A percentile compares a stretch with the other conserved stretches of the same genome.
These are phyloP conservation scores for Pipistrellus kuhlii DNA, from an alignment of 2,797 vertebrate species.

Conservation along the genomic window DNA sequence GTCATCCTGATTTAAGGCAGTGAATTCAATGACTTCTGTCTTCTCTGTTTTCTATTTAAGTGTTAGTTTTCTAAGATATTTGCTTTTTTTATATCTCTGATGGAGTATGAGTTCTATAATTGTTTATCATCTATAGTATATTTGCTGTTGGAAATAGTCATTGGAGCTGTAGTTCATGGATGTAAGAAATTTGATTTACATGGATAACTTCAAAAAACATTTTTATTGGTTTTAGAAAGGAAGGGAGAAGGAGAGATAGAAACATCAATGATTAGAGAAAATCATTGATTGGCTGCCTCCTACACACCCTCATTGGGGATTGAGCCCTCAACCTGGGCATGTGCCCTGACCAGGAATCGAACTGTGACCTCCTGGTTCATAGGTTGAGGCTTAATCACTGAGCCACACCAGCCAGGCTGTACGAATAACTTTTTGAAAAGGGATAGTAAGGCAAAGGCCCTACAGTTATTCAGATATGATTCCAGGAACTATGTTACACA, in stretches of 20 bases:
- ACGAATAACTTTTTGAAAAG: constrained; percentile 3
- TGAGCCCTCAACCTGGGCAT: no score
- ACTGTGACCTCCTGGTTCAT: no score
- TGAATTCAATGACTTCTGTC: neutral
- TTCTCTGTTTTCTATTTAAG: neutral
- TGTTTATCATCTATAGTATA: neutral
- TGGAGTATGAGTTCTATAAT: constrained; percentile 27
- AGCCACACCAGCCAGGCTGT: no score
- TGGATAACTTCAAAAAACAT: neutral
- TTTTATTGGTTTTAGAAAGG: no score
- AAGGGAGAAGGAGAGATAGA: no score
- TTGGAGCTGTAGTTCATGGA: neutral
- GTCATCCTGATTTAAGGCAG: neutral
- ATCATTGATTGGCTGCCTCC: no score
- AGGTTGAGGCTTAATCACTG: no score
- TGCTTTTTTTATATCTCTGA: neutral
- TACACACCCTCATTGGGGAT: no score
- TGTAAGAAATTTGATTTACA: constrained; percentile 38
- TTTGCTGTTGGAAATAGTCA: constrained; percentile 39
- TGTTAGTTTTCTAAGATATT: constrained; percentile 33
- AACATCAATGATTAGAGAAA: no score
- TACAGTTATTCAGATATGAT: neutral
- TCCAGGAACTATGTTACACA: neutral
- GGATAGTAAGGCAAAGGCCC: neutral
- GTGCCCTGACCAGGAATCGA: no score